A percentile compares a stretch with the other conserved stretches of the same genome.
Conservation (phyloP, 2,888 invertebrate genomes). For the Tiliacea citrago region DNA sequence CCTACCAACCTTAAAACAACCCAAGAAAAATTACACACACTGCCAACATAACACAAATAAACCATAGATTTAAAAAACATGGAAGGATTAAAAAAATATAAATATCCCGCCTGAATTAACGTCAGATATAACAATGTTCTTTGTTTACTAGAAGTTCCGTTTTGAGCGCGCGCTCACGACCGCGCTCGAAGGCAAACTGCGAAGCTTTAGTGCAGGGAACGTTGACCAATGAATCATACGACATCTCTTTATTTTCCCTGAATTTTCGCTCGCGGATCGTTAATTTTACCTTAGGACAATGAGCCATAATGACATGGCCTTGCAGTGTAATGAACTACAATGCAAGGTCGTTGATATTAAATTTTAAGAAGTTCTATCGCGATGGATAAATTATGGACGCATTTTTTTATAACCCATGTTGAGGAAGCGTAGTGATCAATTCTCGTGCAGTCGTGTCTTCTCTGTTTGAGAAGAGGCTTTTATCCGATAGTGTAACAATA, state of each 20-base stretch:
- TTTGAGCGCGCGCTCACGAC: conserved; percentile 61
- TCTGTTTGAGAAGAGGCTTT: background rate
- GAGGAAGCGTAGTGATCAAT: too few species aligned
- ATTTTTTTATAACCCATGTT: background rate
- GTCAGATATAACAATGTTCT: conserved; percentile 51
- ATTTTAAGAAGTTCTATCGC: background rate
- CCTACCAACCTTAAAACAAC: background rate
- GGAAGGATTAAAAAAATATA: background rate
- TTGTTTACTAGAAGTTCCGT: conserved; percentile 53
- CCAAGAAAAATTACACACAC: conserved; percentile 1
- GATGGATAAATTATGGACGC: background rate
- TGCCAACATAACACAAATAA: conserved; percentile 43
- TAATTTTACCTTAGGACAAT: conserved; percentile 48
- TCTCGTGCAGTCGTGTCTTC: background rate
- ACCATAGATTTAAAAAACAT: conserved; percentile 18
- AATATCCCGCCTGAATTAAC: conserved; percentile 35
- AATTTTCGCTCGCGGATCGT: conserved; percentile 55
- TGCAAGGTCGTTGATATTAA: conserved; percentile 18
- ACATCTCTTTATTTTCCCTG: conserved; percentile 58
- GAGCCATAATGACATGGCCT: conserved; percentile 4
- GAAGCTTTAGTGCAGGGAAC: conserved; percentile 42
- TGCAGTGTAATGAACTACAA: background rate
- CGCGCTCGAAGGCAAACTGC: conserved; percentile 54
- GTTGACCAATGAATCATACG: conserved; percentile 59
- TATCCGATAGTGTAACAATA: background rate